phyloP scores from a whole-genome alignment of 2,888 invertebrate genomes.

The Aproaerema taeniolella region DNA sequence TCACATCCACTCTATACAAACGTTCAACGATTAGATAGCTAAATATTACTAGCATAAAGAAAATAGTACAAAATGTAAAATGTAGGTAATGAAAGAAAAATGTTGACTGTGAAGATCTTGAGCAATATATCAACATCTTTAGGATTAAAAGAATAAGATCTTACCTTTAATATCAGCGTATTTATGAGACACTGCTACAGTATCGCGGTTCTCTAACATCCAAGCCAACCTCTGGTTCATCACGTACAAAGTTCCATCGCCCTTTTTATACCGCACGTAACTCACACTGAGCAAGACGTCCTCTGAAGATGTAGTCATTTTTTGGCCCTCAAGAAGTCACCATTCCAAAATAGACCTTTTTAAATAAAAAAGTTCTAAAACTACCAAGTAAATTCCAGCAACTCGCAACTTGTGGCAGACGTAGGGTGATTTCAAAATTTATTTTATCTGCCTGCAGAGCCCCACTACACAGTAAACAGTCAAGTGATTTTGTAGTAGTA shows the following conservation, averaged over 20 bases:
- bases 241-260: constrained; percentile 95
- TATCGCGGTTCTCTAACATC: constrained; percentile 96
- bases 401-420: constrained; percentile 19
- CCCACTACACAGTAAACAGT: too few species aligned
- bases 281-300: constrained; percentile 95
- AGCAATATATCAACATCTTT: too few species aligned
- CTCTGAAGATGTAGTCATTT: constrained; percentile 93
- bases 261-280: constrained; percentile 96
- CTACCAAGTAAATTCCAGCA: constrained; percentile 29
- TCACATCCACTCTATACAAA: too few species aligned
- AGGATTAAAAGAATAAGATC: too few species aligned
- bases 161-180: constrained; percentile 97
- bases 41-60: too few species aligned
- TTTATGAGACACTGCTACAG: constrained; percentile 93
- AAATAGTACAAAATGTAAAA: too few species aligned
- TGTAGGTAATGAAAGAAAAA: too few species aligned
- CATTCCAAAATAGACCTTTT: constrained; percentile 4
- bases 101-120: too few species aligned
- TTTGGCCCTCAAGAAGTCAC: constrained; percentile 16
- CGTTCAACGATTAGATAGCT: too few species aligned
- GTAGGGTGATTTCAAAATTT: constrained; percentile 1
- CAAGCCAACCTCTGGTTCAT: constrained; percentile 97
- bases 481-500: too few species aligned
- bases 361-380: constrained; percentile 18
- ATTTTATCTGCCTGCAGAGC: background rate